Evolutionary conservation across 2,797 vertebrate species (phyloP).

Genomic region (Mallotus villosus): DNA sequence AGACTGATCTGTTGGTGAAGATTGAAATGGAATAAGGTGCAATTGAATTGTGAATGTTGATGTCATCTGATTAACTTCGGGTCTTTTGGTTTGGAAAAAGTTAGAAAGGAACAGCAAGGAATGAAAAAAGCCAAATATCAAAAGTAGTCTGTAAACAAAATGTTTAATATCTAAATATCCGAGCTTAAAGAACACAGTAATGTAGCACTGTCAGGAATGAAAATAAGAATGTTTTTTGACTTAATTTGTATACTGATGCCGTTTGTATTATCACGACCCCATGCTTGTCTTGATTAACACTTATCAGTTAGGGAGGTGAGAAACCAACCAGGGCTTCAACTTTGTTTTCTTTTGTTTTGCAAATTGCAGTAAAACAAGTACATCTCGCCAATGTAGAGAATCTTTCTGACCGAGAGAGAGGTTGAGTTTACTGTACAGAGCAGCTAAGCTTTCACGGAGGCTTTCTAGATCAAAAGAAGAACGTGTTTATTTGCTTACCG

Average conservation of each 20-base stretch:
- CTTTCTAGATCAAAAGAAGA: no score
- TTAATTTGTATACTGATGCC: not conserved
- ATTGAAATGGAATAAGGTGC: conserved; percentile 1
- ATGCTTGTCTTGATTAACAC: no score
- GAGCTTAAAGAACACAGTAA: not conserved
- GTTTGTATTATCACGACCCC: not conserved
- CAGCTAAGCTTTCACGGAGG: no score
- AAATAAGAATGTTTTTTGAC: not conserved
- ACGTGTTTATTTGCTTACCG: no score
- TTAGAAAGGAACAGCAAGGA: not conserved
- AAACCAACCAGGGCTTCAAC: not conserved
- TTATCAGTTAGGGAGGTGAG: not conserved
- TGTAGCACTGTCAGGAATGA: not conserved
- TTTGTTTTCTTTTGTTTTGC: conserved; percentile 3
- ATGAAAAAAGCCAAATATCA: not conserved
- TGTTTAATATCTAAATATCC: not conserved
- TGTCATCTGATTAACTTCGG: not conserved
- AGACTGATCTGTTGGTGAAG: not conserved
- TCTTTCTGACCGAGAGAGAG: no score
- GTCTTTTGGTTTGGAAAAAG: not conserved
- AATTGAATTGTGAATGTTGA: not conserved
- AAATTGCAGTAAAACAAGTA: not conserved
- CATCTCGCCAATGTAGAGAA: not conserved
- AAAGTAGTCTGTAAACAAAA: not conserved
- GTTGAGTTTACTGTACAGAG: no score